Evolutionary conservation across 2,888 invertebrate species (phyloP).

Genomic region (Chymomyza procnemis): DNA sequence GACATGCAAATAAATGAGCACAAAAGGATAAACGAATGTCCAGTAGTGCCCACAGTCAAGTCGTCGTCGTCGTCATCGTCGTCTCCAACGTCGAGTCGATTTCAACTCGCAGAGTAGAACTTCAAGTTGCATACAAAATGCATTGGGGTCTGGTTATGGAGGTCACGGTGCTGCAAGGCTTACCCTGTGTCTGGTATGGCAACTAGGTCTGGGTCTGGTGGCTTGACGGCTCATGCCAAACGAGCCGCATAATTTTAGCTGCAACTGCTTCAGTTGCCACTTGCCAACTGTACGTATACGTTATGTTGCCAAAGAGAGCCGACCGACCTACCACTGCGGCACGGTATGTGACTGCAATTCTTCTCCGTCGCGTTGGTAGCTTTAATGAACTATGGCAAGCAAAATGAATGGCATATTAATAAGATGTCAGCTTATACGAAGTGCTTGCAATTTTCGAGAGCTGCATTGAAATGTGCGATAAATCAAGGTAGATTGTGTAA

Average conservation of each 20-base stretch:
- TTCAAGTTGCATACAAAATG: slow-evolving; percentile 22
- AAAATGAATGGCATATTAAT: slow-evolving; percentile 74
- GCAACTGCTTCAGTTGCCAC: slow-evolving; percentile 62
- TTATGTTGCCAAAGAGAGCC: background rate
- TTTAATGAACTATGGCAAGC: slow-evolving; percentile 69
- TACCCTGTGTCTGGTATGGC: background rate
- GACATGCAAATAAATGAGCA: slow-evolving; percentile 71
- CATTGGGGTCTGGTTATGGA: background rate
- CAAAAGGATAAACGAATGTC: slow-evolving; percentile 71
- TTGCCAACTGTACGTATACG: background rate
- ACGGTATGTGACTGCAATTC: background rate
- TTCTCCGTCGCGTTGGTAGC: slow-evolving; percentile 22
- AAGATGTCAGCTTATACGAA: slow-evolving; percentile 59
- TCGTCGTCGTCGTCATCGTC: slow-evolving; percentile 2
- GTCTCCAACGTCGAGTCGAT: background rate
- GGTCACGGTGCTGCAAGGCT: background rate
- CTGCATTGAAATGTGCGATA: slow-evolving; percentile 56
- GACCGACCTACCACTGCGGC: background rate
- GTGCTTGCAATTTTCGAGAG: slow-evolving; percentile 28
- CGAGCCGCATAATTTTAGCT: slow-evolving; percentile 48
- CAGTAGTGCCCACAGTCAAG: slow-evolving; percentile 18
- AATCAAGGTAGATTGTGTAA: slow-evolving; percentile 56
- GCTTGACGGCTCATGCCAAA: slow-evolving; percentile 41
- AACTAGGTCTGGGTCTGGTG: background rate
- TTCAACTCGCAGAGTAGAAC: background rate